Conservation (phyloP, 2,888 invertebrate genomes). For the Aspidapion aeneum region DNA sequence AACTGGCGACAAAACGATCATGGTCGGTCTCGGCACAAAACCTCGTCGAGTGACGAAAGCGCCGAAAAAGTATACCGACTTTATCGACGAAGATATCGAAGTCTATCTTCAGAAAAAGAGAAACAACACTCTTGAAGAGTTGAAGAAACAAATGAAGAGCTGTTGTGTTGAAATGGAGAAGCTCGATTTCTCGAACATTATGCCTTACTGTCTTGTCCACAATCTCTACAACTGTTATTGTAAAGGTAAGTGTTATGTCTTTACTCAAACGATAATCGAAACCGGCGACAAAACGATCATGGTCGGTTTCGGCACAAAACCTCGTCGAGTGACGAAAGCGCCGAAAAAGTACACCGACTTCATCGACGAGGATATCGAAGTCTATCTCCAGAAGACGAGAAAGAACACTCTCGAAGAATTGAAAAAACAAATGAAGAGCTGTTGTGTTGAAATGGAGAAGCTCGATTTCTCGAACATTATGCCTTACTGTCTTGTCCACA, state of each 20-base stretch:
- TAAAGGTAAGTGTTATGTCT: conserved; percentile 57
- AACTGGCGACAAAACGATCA: conserved; percentile 60
- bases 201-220: conserved; percentile 65
- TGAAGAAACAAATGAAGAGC: not conserved
- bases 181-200: conserved; percentile 44
- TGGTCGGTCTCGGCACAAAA: conserved; percentile 55
- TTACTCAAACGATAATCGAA: conserved; percentile 66
- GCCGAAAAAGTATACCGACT: conserved; percentile 61
- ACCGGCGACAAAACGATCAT: conserved; percentile 62
- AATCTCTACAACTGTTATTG: conserved; percentile 65
- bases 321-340: not conserved
- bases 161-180: conserved; percentile 26
- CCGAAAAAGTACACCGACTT: conserved; percentile 52
- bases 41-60: conserved; percentile 56
- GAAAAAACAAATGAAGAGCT: conserved; percentile 3
- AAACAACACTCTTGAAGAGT: not conserved
- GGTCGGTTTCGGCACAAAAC: conserved; percentile 48
- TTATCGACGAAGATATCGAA: conserved; percentile 39
- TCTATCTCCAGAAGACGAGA: conserved; percentile 17
- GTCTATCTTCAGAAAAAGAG: not conserved
- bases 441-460: conserved; percentile 25
- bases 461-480: conserved; percentile 46
- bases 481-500: conserved; percentile 64
- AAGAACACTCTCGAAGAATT: not conserved
- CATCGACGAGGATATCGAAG: not conserved